phyloP scores from a whole-genome alignment of 2,113 vertebrate genomes.

The Rhinolophus ferrumequinum region DNA sequence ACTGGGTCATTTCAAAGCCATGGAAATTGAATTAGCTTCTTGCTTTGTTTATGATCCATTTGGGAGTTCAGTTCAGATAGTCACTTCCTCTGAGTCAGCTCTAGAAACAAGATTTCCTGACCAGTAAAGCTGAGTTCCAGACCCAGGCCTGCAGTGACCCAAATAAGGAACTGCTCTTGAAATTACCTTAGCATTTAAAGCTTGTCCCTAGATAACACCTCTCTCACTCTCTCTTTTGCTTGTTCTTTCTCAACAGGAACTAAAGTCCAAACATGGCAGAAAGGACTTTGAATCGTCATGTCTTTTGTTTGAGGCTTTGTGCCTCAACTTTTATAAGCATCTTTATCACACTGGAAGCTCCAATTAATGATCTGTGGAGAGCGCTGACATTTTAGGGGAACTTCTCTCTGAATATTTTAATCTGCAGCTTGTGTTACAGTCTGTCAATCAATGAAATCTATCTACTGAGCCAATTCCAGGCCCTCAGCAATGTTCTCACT shows the following conservation, averaged over 20 bases:
- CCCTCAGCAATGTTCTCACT: not conserved
- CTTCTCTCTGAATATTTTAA: not conserved
- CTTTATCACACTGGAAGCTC: not conserved
- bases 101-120: not conserved
- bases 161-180: not conserved
- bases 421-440: not conserved
- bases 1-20: conserved; percentile 1
- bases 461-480: not conserved
- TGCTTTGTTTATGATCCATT: conserved; percentile 8
- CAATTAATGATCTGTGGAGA: not conserved
- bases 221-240: not conserved
- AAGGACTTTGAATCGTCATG: not conserved
- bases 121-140: not conserved
- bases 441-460: not conserved
- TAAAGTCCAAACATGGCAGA: not conserved
- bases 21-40: conserved; percentile 8
- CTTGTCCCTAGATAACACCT: not conserved
- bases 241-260: not conserved
- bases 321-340: not conserved
- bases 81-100: conserved; percentile 44
- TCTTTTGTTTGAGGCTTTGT: not conserved
- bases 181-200: not conserved
- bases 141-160: not conserved
- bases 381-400: not conserved
- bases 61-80: conserved; percentile 10